Percentiles rank a stretch among this genome's conserved stretches.
Conservation (phyloP, 2,113 vertebrate genomes). For the Rhombomys opimus region DNA sequence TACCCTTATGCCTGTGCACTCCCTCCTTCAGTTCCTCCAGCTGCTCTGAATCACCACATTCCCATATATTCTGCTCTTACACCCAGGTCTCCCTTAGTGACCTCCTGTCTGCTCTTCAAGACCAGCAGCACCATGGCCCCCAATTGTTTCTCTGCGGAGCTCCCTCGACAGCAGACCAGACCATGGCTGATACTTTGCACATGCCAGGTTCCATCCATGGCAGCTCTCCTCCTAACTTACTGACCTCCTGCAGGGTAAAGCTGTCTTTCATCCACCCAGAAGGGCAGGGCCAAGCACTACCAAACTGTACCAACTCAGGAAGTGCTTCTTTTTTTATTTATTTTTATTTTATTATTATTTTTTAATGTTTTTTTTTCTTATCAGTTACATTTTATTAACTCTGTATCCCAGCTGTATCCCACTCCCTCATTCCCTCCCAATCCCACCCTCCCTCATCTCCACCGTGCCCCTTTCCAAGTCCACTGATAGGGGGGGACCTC, state of each 20-base stretch:
- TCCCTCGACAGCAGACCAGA: not conserved
- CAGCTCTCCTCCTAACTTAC: not conserved
- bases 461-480: too few relatives aligned
- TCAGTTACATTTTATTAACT: too few relatives aligned
- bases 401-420: too few relatives aligned
- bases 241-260: not conserved
- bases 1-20: fast-evolving
- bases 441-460: too few relatives aligned
- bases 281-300: not conserved
- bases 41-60: not conserved
- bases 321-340: too few relatives aligned
- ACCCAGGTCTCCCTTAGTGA: not conserved
- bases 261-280: not conserved
- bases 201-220: too few relatives aligned
- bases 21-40: not conserved
- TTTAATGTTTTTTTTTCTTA: too few relatives aligned
- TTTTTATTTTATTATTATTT: too few relatives aligned
- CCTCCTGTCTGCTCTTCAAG: not conserved
- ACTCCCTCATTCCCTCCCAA: too few relatives aligned
- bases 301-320: not conserved
- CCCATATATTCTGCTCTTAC: not conserved
- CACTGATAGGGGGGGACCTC: too few relatives aligned
- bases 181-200: fast-evolving
- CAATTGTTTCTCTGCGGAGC: not conserved
- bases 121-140: not conserved